Evolutionary conservation across 64 coral and sea anemone genomes (phyloP).

Genomic region (Dendronephthya gigantea): DNA sequence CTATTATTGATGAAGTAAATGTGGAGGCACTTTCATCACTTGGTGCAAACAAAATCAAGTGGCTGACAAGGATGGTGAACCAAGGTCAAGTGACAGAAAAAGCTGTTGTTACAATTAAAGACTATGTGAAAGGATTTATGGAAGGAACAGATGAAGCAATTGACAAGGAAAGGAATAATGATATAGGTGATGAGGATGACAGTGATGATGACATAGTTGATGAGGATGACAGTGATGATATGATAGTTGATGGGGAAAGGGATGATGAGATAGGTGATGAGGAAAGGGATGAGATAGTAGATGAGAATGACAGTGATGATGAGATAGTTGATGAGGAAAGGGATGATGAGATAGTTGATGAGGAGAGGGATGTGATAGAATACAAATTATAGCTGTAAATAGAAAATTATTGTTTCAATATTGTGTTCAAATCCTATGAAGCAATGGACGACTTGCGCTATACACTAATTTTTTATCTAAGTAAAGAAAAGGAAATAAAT

Average conservation of each 20-base stretch:
- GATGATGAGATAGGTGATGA: not conserved
- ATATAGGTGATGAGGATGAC: not conserved
- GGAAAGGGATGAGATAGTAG: not conserved
- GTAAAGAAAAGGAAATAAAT: no score
- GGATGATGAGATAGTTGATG: not conserved
- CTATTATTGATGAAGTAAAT: slow-evolving; percentile 25
- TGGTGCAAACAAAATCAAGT: slow-evolving; percentile 19
- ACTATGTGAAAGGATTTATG: slow-evolving; percentile 29
- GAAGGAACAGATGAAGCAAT: slow-evolving; percentile 13
- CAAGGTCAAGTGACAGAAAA: not conserved
- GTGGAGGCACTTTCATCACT: slow-evolving; percentile 24
- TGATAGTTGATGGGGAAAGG: not conserved
- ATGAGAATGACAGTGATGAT: not conserved
- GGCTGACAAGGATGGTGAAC: slow-evolving; percentile 17
- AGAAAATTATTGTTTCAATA: not conserved
- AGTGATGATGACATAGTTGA: not conserved
- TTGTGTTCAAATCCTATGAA: no score
- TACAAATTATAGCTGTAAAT: not conserved
- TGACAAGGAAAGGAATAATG: not conserved
- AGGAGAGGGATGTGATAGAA: not conserved
- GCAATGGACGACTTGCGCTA: not conserved
- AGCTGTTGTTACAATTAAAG: slow-evolving; percentile 39
- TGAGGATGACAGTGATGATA: not conserved
- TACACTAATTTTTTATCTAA: not conserved
- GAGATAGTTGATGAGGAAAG: not conserved